Evolutionary conservation across 2,888 invertebrate species (phyloP).

Genomic region (Choreutis nemorana): DNA sequence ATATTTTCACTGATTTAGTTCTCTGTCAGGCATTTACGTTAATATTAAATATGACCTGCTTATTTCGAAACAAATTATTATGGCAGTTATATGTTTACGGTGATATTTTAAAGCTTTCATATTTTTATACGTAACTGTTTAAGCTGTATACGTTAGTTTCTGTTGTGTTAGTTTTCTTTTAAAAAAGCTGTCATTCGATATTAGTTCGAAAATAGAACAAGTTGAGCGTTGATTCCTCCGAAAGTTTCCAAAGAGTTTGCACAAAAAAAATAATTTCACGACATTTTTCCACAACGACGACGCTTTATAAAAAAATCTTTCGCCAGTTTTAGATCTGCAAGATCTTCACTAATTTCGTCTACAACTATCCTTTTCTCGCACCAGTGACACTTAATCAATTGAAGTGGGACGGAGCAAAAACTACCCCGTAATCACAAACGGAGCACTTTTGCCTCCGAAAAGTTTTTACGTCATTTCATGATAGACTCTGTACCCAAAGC

Average conservation of each 20-base stretch:
- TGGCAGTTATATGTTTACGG: too few relatives aligned
- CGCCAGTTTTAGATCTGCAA: conserved; percentile 25
- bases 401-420: conserved; percentile 21
- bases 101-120: too few relatives aligned
- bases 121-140: too few relatives aligned
- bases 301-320: conserved; percentile 53
- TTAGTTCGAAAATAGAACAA: too few relatives aligned
- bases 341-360: conserved; percentile 15
- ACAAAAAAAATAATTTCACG: conserved; percentile 28
- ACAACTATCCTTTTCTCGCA: conserved; percentile 16
- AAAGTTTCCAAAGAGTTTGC: conserved; percentile 25
- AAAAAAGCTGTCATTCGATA: too few relatives aligned
- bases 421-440: conserved; percentile 32
- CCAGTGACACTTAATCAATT: conserved; percentile 20
- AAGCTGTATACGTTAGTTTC: too few relatives aligned
- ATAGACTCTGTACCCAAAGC: conserved; percentile 48
- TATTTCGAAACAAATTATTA: too few relatives aligned
- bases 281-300: conserved; percentile 46
- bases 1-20: too few relatives aligned
- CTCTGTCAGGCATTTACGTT: too few relatives aligned
- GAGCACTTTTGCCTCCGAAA: conserved; percentile 33
- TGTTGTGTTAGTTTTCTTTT: too few relatives aligned
- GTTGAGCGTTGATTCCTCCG: too few relatives aligned
- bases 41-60: too few relatives aligned
- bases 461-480: conserved; percentile 40